phyloP scores from a whole-genome alignment of 2,113 vertebrate genomes.

The Vidua macroura region DNA sequence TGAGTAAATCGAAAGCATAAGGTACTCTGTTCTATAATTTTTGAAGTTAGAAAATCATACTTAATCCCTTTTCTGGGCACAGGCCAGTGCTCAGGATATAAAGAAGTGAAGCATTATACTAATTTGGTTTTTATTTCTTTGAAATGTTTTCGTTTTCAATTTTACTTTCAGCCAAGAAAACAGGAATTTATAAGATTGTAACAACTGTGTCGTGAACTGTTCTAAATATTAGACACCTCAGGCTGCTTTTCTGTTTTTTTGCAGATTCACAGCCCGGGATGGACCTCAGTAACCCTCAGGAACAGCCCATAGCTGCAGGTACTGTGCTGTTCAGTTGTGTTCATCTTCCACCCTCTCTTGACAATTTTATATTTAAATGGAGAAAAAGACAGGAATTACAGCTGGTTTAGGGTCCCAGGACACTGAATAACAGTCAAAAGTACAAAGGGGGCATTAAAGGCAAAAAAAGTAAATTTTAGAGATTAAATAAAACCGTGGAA shows the following conservation, averaged over 20 bases:
- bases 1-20: not conserved
- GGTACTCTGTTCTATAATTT: not conserved
- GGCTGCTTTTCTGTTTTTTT: slow-evolving; percentile 26
- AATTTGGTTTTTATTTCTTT: not conserved
- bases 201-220: rapidly evolving
- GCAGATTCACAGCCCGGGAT: slow-evolving; percentile 64
- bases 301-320: slow-evolving; percentile 70
- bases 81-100: not conserved
- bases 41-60: not conserved
- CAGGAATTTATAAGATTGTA: not conserved
- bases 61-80: not conserved
- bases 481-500: not conserved
- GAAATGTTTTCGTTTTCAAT: not conserved
- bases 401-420: not conserved
- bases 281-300: slow-evolving; percentile 72
- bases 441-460: not conserved
- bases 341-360: not conserved
- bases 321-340: not conserved
- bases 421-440: not conserved
- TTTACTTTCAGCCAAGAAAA: not conserved
- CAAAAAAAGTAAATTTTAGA: not conserved
- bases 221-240: not conserved
- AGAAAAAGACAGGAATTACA: not conserved
- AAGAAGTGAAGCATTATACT: not conserved
- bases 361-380: not conserved